Evolutionary conservation across 2,797 vertebrate genomes (phyloP).

Genomic region (Bufotes viridis): DNA sequence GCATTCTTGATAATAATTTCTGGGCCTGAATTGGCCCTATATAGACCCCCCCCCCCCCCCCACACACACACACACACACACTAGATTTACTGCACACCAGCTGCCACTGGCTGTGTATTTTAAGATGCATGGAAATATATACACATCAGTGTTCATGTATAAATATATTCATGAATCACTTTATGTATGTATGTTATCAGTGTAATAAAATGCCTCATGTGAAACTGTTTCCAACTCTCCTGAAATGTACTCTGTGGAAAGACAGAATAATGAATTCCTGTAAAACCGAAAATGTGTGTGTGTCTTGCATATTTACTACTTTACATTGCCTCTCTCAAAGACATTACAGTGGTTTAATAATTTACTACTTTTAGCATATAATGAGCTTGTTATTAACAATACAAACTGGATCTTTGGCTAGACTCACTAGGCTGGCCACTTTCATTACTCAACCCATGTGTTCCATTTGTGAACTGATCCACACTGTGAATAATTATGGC

Average conservation of each 20-base stretch:
- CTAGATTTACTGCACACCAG: not conserved
- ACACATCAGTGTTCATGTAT: slow-evolving; percentile 39
- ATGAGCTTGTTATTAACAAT: slow-evolving; percentile 65
- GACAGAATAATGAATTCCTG: slow-evolving; percentile 49
- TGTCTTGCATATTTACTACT: slow-evolving; percentile 47
- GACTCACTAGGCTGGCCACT: slow-evolving; percentile 39
- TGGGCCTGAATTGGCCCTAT: not conserved
- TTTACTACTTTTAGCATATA: slow-evolving; percentile 54
- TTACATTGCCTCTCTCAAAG: slow-evolving; percentile 33
- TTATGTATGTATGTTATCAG: slow-evolving; percentile 53
- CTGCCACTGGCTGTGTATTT: slow-evolving; percentile 30
- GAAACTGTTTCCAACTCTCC: slow-evolving; percentile 46
- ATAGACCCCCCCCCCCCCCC: slow-evolving; percentile 28
- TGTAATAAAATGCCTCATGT: slow-evolving; percentile 43
- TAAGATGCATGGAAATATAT: slow-evolving; percentile 39
- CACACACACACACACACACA: no score
- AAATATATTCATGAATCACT: slow-evolving; percentile 50
- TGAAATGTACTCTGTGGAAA: slow-evolving; percentile 33
- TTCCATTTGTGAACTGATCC: slow-evolving; percentile 55
- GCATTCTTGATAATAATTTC: slow-evolving; percentile 27
- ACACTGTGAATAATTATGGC: slow-evolving; percentile 60
- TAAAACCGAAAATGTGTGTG: slow-evolving; percentile 49
- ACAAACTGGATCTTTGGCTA: slow-evolving; percentile 58
- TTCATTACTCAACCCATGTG: slow-evolving; percentile 60
- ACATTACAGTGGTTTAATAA: slow-evolving; percentile 55